phyloP scores from a whole-genome alignment of 2,888 invertebrate genomes.

The Mesorhabditis spiculigera region DNA sequence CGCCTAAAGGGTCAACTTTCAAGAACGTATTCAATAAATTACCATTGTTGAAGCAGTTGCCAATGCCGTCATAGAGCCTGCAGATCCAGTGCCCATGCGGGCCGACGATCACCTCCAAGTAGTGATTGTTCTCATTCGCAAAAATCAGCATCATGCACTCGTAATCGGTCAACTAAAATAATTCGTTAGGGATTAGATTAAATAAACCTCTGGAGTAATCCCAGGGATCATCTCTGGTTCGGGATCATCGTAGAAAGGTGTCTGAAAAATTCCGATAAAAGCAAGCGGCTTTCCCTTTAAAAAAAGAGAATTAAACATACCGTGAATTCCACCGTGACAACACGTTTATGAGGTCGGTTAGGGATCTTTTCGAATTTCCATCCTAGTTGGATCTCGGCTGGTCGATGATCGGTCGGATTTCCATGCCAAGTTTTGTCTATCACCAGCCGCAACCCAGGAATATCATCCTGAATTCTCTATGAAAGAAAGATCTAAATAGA shows the following conservation, averaged over 20 bases:
- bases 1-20: constrained; percentile 27
- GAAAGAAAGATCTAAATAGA: neutral
- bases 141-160: constrained; percentile 65
- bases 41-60: constrained; percentile 61
- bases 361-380: constrained; percentile 53
- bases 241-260: constrained; percentile 56
- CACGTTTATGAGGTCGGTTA: constrained; percentile 54
- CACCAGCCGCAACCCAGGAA: constrained; percentile 9
- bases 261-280: constrained; percentile 22
- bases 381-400: constrained; percentile 46
- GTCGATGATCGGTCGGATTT: constrained; percentile 46
- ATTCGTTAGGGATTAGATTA: neutral
- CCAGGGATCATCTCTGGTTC: constrained; percentile 50
- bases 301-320: constrained; percentile 14
- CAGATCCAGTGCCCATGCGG: constrained; percentile 63
- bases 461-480: neutral
- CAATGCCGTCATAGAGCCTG: constrained; percentile 61
- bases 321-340: constrained; percentile 35
- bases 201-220: constrained; percentile 37
- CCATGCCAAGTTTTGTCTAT: constrained; percentile 56
- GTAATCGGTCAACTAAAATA: constrained; percentile 53
- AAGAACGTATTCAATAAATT: constrained; percentile 8
- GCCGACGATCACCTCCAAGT: constrained; percentile 63
- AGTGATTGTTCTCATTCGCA: constrained; percentile 61
- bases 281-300: neutral